Evolutionary conservation across 2,113 vertebrate species (phyloP).

Genomic region (Clarias batrachus): DNA sequence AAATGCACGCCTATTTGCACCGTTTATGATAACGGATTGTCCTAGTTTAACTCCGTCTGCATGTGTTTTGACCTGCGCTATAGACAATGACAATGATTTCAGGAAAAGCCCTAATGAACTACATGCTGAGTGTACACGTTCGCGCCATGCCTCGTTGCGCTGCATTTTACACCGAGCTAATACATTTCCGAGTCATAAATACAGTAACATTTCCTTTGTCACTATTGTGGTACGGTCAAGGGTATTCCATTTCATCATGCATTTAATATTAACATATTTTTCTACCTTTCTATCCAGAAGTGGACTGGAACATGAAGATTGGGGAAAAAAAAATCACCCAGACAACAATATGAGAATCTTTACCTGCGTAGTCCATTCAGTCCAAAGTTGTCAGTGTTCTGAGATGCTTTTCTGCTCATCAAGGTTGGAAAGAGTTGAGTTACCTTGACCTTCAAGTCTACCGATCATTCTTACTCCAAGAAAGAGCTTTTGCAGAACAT

Average conservation of each 20-base stretch:
- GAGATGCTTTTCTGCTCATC: not conserved
- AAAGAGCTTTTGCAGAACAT: not conserved
- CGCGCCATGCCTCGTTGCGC: not conserved
- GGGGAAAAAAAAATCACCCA: not conserved
- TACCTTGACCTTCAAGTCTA: not conserved
- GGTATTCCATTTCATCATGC: not conserved
- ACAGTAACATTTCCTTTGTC: not conserved
- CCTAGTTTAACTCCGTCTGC: not conserved
- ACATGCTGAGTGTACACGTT: slow-evolving; percentile 5
- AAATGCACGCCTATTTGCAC: not conserved
- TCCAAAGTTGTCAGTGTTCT: too few species aligned
- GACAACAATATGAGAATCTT: not conserved
- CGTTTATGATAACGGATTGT: not conserved
- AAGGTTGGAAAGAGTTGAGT: not conserved
- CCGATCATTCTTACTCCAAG: not conserved
- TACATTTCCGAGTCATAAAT: not conserved
- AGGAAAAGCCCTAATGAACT: not conserved
- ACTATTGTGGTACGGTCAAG: not conserved
- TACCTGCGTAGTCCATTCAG: not conserved
- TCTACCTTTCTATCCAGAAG: not conserved
- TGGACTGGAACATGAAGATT: not conserved
- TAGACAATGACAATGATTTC: not conserved
- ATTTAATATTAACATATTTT: not conserved
- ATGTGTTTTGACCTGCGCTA: not conserved
- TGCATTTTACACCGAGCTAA: not conserved